Percentiles rank a stretch among this genome's conserved stretches.
Conservation (phyloP, 30 jellyfish, hydroid and myxozoan genomes). For the Sanderia malayensis region DNA sequence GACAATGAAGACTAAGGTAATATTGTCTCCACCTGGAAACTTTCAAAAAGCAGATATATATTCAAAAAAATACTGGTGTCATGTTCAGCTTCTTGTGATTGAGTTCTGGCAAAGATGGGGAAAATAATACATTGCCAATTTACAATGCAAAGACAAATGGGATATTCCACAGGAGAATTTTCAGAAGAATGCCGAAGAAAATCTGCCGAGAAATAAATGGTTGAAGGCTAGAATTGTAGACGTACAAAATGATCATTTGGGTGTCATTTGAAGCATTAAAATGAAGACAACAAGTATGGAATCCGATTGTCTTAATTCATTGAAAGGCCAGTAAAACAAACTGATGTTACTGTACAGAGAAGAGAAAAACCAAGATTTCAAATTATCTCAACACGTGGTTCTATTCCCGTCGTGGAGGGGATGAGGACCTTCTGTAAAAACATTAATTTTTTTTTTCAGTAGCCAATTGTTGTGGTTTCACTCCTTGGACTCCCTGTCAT, state of each 20-base stretch:
- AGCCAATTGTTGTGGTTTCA: constrained; percentile 9
- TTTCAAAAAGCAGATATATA: constrained; percentile 5
- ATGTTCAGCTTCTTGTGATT: constrained; percentile 9
- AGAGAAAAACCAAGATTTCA: not conserved
- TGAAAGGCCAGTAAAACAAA: constrained; percentile 4
- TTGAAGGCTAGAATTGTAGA: constrained; percentile 9
- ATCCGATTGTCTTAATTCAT: not conserved
- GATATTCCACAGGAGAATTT: not conserved
- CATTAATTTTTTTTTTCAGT: not conserved
- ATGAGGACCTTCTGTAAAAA: not conserved
- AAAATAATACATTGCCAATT: constrained; percentile 6
- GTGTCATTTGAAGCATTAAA: not conserved
- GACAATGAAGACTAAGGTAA: constrained; percentile 26
- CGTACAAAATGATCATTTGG: constrained; percentile 5
- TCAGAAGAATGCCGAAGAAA: constrained; percentile 10
- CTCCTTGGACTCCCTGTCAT: no score
- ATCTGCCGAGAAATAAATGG: constrained; percentile 36
- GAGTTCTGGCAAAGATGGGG: constrained; percentile 27
- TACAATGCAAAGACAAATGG: constrained; percentile 22
- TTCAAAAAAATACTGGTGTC: constrained; percentile 10
- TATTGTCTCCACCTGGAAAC: constrained; percentile 26
- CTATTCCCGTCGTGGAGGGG: not conserved
- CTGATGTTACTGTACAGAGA: not conserved
- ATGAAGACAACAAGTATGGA: not conserved
- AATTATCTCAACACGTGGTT: not conserved